Evolutionary conservation across 2,113 vertebrate species (phyloP).

Genomic region (Accipiter cooperii): DNA sequence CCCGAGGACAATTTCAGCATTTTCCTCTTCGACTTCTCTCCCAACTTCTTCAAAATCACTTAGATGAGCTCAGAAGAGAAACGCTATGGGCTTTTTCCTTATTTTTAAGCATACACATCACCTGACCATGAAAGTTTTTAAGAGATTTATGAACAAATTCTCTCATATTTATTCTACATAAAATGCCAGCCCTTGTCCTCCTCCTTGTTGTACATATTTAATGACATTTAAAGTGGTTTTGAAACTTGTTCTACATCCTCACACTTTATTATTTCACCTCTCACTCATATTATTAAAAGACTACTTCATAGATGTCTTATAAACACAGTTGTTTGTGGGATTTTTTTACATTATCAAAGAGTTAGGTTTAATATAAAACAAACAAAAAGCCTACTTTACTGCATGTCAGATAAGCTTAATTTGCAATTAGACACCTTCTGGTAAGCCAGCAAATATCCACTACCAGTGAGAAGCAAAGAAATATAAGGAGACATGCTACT

Average conservation of each 20-base stretch:
- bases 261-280: not conserved
- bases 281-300: not conserved
- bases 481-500: not conserved
- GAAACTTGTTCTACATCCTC: not conserved
- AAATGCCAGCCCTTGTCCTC: not conserved
- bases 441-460: not conserved
- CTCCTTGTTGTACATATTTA: not conserved
- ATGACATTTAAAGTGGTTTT: not conserved
- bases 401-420: not conserved
- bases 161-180: not conserved
- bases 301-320: not conserved
- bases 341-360: not conserved
- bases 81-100: not conserved
- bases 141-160: not conserved
- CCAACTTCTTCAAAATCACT: not conserved
- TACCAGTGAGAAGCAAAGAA: not conserved
- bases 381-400: not conserved
- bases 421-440: conserved; percentile 19
- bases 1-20: not conserved
- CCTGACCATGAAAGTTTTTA: not conserved
- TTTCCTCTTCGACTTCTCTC: not conserved
- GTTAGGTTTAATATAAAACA: not conserved
- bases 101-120: not conserved
- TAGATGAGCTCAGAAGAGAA: not conserved
- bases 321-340: not conserved